Evolutionary conservation across 2,113 vertebrate genomes (phyloP), one percentile per base, ranked within the genome.

Genomic region (Elaphurus davidianus): DNA sequence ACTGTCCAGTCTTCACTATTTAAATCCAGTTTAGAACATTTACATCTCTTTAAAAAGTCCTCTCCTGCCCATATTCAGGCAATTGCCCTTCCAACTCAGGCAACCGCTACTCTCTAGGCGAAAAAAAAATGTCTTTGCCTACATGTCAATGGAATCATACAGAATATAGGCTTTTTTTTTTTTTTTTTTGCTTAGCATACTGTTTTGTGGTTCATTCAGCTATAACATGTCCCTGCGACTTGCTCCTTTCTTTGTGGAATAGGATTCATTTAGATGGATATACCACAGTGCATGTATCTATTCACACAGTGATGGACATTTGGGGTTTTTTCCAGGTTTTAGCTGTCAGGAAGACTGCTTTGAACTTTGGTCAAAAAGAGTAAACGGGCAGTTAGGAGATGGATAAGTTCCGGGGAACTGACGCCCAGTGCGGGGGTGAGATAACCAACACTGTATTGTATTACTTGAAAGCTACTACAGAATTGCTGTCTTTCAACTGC

Each of bases 401-500:
- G n/a, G 21, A 11, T 23, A 19, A 67, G 16, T 67, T 67, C 62
- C 0, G 2, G 47, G 23, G n/a, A 40, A n/a, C 9, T 13, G 27
- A 33, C 19, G 15, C n/a, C 23, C 25, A 40, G 25, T 11, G 10
- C 0, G 0, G 14, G 17, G 9, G 3, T 36, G 14, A 19, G 1
- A 7, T 15, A 30, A 28, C 7, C 33, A 40, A 21, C 10, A 40
- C 5, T 8, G 0, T 14, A 1, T 54, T 7, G 8, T 3, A 10
- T 36, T 3, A 57, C 1, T 43, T 76, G 17, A 89, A 71, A 55
- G 28, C 17, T 55, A 12, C 11, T 30, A 74, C 9, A 36, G 10
- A 23, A 19, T 40, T 36, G n/a, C 19, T 12, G 0, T 36, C 12
- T n/a, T 21, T 23, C 67, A 36, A 12, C 4, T 36, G n/a, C 67